A percentile compares a stretch with the other conserved stretches of the same genome.
These are phyloP conservation scores for Ornithoptera alexandrae DNA, from an alignment of 2,888 invertebrate genomes.

Conservation along the genomic window DNA sequence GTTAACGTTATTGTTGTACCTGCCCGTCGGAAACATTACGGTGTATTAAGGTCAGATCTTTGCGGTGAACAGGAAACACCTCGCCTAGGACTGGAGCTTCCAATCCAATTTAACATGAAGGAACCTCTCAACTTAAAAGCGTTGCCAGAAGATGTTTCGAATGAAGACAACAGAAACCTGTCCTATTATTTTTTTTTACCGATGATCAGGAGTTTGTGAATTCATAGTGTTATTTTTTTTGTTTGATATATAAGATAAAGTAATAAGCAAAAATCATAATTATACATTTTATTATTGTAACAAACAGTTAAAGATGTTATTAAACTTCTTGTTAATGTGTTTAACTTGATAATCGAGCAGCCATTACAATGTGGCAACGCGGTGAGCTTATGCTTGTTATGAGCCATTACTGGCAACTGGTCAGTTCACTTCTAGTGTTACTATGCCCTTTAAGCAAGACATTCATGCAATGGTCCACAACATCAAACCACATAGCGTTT, in stretches of 20 bases:
- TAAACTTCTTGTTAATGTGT: not conserved
- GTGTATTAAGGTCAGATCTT: conserved; percentile 36
- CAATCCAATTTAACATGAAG: conserved; percentile 41
- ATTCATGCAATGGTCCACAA: conserved; percentile 36
- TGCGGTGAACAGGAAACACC: conserved; percentile 30
- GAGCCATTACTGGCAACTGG: conserved; percentile 15
- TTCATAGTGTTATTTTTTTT: too few relatives aligned
- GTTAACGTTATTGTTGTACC: conserved; percentile 34
- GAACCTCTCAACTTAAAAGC: conserved; percentile 36
- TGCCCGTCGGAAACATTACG: conserved; percentile 32
- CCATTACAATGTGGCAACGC: not conserved
- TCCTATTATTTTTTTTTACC: not conserved
- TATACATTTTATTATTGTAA: too few relatives aligned
- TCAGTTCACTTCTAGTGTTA: conserved; percentile 21
- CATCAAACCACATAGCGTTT: conserved; percentile 25
- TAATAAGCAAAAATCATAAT: too few relatives aligned
- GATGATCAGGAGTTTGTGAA: too few relatives aligned
- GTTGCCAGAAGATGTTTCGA: conserved; percentile 12
- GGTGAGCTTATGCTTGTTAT: too few relatives aligned
- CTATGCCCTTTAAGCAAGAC: conserved; percentile 39
- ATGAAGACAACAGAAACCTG: conserved; percentile 2
- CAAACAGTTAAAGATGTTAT: too few relatives aligned
- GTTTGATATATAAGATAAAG: too few relatives aligned
- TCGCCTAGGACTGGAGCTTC: conserved; percentile 40
- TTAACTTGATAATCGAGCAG: not conserved